These are phyloP conservation scores for Eupithecia vulgata DNA, from an alignment of 2,888 invertebrate genomes.

Conservation along the genomic window DNA sequence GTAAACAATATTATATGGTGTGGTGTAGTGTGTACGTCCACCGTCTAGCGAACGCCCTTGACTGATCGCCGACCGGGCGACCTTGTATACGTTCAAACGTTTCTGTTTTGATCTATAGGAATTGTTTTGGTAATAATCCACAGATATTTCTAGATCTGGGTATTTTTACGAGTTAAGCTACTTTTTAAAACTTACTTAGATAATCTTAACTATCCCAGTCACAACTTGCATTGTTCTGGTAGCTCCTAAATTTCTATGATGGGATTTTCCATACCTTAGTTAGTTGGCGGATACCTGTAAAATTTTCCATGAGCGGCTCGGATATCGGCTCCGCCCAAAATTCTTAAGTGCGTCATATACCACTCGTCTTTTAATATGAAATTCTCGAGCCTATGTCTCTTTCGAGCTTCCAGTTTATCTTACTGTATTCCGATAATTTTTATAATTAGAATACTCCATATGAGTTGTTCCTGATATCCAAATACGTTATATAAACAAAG, in stretches of 20 bases:
- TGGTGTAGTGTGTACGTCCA: conserved; percentile 40
- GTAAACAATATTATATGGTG: conserved; percentile 59
- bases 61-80: conserved; percentile 79
- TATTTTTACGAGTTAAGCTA: background rate
- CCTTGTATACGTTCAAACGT: conserved; percentile 76
- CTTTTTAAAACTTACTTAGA: background rate
- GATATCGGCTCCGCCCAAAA: conserved; percentile 1
- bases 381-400: conserved; percentile 42
- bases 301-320: background rate
- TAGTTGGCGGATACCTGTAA: background rate
- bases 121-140: conserved; percentile 54
- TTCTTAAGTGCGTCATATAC: conserved; percentile 46
- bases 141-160: conserved; percentile 3
- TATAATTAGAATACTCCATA: conserved; percentile 65
- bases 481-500: conserved; percentile 54
- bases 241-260: background rate
- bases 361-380: conserved; percentile 45
- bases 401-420: conserved; percentile 23
- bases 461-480: conserved; percentile 50
- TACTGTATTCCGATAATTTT: conserved; percentile 17
- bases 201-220: background rate
- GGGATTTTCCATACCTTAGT: background rate
- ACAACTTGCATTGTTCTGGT: background rate
- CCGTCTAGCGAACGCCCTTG: conserved; percentile 80
- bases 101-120: conserved; percentile 73